Conservation (phyloP, 2,888 invertebrate species). For the Ametastegia equiseti region DNA sequence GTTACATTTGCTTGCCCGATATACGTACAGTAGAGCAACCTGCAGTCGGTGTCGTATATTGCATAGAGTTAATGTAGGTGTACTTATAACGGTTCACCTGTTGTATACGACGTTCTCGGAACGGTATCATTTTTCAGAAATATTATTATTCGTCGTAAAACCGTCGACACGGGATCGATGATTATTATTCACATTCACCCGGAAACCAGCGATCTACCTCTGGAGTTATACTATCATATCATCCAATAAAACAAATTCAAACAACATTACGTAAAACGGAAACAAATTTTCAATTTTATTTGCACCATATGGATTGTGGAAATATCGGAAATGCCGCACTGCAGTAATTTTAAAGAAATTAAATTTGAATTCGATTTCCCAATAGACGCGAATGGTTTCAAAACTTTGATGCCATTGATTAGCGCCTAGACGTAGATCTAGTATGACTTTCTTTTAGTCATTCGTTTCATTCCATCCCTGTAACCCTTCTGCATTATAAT, state of each 20-base stretch:
- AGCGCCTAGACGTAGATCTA: too few relatives aligned
- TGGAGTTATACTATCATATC: neutral
- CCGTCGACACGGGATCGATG: neutral
- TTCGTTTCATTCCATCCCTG: too few relatives aligned
- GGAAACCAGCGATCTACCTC: neutral
- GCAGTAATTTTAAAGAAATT: too few relatives aligned
- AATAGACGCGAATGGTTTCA: too few relatives aligned
- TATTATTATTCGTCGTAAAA: constrained; percentile 1
- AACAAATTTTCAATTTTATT: neutral
- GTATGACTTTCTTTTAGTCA: too few relatives aligned
- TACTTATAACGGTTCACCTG: constrained; percentile 17
- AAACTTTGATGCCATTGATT: too few relatives aligned
- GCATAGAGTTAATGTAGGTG: neutral
- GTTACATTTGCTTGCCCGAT: neutral
- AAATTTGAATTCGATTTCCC: too few relatives aligned
- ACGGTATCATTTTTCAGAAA: neutral
- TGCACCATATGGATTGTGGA: neutral
- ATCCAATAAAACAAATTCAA: neutral
- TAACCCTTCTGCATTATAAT: too few relatives aligned
- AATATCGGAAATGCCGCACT: too few relatives aligned
- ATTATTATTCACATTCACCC: neutral
- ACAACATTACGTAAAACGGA: too few relatives aligned
- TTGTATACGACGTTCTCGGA: neutral
- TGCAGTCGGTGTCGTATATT: neutral
- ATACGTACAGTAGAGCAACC: constrained; percentile 24